These are phyloP conservation scores for Phrynosoma platyrhinos DNA, from an alignment of 2,113 vertebrate species.

Conservation along the genomic window DNA sequence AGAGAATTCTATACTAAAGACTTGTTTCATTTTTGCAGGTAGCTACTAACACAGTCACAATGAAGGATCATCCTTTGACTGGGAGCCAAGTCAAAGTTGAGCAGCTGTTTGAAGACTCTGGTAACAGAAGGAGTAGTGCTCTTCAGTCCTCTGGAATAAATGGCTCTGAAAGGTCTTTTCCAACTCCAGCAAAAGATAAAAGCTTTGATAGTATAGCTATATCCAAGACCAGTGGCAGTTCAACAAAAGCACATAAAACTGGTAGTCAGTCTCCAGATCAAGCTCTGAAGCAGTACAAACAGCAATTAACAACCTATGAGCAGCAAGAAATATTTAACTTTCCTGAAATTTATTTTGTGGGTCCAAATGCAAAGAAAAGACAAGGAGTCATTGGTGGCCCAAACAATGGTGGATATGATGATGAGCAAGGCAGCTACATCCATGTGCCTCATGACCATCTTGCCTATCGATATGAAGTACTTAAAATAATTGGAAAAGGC, in stretches of 20 bases:
- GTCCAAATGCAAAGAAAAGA: conserved; percentile 94
- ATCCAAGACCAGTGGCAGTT: conserved; percentile 74
- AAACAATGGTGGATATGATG: conserved; percentile 94
- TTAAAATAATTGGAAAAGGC: conserved; percentile 98
- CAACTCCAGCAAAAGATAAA: conserved; percentile 83
- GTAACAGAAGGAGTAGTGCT: conserved; percentile 82
- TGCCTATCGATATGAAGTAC: conserved; percentile 95
- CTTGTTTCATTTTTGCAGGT: conserved; percentile 62
- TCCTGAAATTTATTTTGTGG: conserved; percentile 93
- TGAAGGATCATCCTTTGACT: conserved; percentile 84
- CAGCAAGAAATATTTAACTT: conserved; percentile 91
- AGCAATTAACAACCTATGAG: conserved; percentile 89
- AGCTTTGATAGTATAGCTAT: conserved; percentile 81
- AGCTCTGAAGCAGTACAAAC: conserved; percentile 90
- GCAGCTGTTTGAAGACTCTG: conserved; percentile 92
- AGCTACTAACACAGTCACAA: conserved; percentile 78
- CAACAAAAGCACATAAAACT: conserved; percentile 75
- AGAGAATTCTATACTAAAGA: not conserved
- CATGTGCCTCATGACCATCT: conserved; percentile 95
- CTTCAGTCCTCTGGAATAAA: conserved; percentile 78
- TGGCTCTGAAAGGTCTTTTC: conserved; percentile 79
- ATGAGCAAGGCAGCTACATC: conserved; percentile 94
- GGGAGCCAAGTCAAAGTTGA: conserved; percentile 91
- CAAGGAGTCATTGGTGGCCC: conserved; percentile 88
- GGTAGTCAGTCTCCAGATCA: conserved; percentile 87